These are phyloP conservation scores for Fabriciana adippe DNA, from an alignment of 2,888 invertebrate species.

Conservation along the genomic window DNA sequence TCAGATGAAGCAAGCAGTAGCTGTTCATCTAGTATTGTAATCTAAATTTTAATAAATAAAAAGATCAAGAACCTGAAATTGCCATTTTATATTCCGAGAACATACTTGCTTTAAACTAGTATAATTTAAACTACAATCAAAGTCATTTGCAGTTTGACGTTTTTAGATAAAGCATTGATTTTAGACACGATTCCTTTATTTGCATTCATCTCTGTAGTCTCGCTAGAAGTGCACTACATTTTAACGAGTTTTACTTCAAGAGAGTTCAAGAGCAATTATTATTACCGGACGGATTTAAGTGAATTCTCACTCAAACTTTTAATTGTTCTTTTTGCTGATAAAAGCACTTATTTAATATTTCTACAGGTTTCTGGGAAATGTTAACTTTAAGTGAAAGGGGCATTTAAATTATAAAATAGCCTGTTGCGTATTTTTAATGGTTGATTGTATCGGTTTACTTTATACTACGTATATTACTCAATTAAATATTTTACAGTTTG, in stretches of 20 bases:
- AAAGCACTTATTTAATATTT: slow-evolving; percentile 7
- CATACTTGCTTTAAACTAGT: neutral
- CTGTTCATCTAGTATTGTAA: too few relatives aligned
- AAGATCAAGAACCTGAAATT: too few relatives aligned
- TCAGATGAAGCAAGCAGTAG: too few relatives aligned
- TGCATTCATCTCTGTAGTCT: slow-evolving; percentile 27
- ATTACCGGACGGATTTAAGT: slow-evolving; percentile 26
- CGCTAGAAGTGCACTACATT: slow-evolving; percentile 61
- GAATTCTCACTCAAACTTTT: slow-evolving; percentile 29
- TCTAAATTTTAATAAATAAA: too few relatives aligned
- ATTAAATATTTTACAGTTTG: too few relatives aligned
- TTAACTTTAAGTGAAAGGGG: neutral
- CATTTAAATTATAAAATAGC: slow-evolving; percentile 1
- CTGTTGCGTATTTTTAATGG: neutral
- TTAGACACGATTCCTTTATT: slow-evolving; percentile 28
- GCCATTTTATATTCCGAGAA: neutral
- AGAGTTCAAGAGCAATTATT: slow-evolving; percentile 48
- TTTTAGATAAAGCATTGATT: slow-evolving; percentile 10
- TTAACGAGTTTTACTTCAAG: slow-evolving; percentile 71
- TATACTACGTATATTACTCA: too few relatives aligned
- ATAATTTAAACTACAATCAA: slow-evolving; percentile 3
- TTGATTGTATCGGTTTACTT: neutral
- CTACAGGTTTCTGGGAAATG: neutral
- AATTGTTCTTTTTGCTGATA: slow-evolving; percentile 30
- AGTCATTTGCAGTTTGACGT: slow-evolving; percentile 2